A percentile compares a stretch with the other conserved stretches of the same genome.
These are phyloP conservation scores for Anguilla obscura DNA, from an alignment of 2,797 vertebrate genomes.

Conservation along the genomic window DNA sequence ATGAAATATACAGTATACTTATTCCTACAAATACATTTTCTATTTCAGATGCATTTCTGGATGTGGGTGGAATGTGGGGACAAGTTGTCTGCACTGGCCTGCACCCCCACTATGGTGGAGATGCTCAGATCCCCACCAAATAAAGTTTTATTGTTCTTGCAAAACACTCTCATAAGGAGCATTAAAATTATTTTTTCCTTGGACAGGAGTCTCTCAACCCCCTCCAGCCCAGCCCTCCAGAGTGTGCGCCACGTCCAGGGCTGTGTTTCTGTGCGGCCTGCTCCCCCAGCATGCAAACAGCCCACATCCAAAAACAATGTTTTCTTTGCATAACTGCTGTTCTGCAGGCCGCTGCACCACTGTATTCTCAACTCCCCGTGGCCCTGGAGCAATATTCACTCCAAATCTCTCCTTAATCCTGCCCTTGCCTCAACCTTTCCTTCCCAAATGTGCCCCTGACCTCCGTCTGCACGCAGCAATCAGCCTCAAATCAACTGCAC, in stretches of 20 bases:
- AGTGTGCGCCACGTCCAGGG: not conserved
- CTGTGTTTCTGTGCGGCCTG: not conserved
- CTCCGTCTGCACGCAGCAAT: not conserved
- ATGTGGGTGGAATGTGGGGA: too few species aligned
- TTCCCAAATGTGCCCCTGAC: not conserved
- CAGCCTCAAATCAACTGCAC: not conserved
- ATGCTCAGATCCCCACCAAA: constrained; percentile 36
- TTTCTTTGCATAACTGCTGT: constrained; percentile 42
- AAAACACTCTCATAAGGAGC: constrained; percentile 30
- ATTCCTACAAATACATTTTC: not conserved
- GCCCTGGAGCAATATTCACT: constrained; percentile 48
- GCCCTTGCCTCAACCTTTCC: not conserved
- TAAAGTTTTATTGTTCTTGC: constrained; percentile 27
- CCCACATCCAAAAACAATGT: constrained; percentile 55
- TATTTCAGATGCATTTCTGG: too few species aligned
- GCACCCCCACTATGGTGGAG: too few species aligned
- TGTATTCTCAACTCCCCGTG: constrained; percentile 52
- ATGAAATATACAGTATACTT: not conserved
- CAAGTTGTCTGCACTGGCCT: not conserved
- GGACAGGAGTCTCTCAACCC: constrained; percentile 45
- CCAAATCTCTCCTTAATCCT: constrained; percentile 43
- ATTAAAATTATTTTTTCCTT: constrained; percentile 39
- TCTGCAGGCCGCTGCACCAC: constrained; percentile 36
- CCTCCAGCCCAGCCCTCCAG: constrained; percentile 20
- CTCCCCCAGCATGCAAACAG: not conserved